phyloP scores from a whole-genome alignment of 2,113 vertebrate species.

The Alligator mississippiensis region DNA sequence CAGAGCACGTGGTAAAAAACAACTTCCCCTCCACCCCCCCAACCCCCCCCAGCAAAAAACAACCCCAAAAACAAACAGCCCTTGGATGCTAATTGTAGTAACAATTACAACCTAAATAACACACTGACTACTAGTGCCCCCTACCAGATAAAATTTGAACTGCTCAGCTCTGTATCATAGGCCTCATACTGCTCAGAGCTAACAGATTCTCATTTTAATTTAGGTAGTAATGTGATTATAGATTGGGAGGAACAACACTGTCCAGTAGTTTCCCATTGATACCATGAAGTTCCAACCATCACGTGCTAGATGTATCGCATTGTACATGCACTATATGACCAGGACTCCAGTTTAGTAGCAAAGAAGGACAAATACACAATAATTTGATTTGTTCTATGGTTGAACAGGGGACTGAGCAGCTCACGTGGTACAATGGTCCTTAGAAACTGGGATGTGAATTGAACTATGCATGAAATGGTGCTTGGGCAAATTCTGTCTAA shows the following conservation, averaged over 20 bases:
- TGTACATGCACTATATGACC: too few species aligned
- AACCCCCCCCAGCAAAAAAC: too few species aligned
- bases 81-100: too few species aligned
- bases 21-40: too few species aligned
- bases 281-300: not conserved
- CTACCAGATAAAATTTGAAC: not conserved
- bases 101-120: not conserved
- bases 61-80: too few species aligned
- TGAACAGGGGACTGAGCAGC: not conserved
- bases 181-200: not conserved
- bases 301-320: not conserved
- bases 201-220: not conserved
- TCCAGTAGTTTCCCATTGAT: not conserved
- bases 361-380: not conserved
- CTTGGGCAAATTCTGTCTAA: not conserved
- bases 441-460: not conserved
- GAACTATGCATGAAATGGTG: not conserved
- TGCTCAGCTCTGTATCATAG: accelerated
- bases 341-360: not conserved
- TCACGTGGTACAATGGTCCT: not conserved
- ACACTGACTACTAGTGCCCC: not conserved
- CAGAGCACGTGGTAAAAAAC: too few species aligned
- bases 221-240: accelerated
- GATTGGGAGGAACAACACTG: not conserved
- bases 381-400: not conserved